A percentile compares a stretch with the other conserved stretches of the same genome.
Evolutionary conservation across 2,797 vertebrate genomes (phyloP).

Genomic region (Taeniopygia guttata): DNA sequence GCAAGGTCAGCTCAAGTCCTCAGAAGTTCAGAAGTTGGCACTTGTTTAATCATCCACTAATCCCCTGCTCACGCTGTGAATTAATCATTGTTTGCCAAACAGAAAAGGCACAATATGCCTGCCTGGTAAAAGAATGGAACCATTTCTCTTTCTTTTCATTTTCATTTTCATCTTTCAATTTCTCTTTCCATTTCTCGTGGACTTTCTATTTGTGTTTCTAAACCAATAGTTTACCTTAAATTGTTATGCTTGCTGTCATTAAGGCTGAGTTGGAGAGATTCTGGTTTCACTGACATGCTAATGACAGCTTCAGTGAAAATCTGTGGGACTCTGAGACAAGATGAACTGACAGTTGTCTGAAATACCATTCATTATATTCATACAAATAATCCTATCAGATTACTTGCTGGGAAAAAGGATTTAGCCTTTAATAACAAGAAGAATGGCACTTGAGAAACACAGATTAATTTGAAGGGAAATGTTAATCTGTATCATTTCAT

Average conservation of each 20-base stretch:
- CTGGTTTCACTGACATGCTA: not conserved
- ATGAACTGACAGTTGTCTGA: not conserved
- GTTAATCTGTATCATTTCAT: conserved; percentile 9
- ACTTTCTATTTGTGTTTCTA: not conserved
- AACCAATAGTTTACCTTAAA: not conserved
- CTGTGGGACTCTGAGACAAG: not conserved
- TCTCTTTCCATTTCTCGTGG: too few relatives aligned
- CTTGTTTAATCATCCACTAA: not conserved
- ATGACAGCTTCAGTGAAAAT: not conserved
- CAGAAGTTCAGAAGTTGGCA: not conserved
- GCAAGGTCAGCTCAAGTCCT: not conserved
- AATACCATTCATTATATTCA: not conserved
- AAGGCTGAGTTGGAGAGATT: not conserved
- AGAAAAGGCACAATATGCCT: not conserved
- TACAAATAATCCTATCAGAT: conserved; percentile 25
- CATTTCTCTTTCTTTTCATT: not conserved
- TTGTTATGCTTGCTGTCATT: not conserved
- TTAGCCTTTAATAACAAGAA: not conserved
- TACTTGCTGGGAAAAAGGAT: not conserved
- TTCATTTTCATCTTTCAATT: too few relatives aligned
- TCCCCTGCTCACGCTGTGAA: not conserved
- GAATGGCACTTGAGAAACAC: not conserved
- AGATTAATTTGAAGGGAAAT: not conserved
- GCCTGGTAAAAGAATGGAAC: not conserved
- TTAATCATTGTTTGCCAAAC: not conserved